These are phyloP conservation scores for Falco punctatus DNA, from an alignment of 2,113 vertebrate genomes.

Conservation along the genomic window DNA sequence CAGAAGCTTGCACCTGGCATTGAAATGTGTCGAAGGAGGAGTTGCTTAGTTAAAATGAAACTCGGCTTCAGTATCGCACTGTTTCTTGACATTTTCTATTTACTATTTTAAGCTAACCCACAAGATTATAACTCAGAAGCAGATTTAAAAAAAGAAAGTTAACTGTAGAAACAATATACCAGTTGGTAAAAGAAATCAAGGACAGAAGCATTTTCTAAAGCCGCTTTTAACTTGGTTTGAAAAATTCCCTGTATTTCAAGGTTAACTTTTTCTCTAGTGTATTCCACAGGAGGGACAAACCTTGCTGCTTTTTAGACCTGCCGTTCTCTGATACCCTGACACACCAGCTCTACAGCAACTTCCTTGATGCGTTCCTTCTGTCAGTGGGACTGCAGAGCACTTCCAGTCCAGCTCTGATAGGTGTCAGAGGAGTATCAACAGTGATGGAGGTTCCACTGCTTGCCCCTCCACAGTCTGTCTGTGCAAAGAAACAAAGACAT, in stretches of 20 bases:
- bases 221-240: background rate
- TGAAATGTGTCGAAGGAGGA: background rate
- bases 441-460: too few species aligned
- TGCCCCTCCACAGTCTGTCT: background rate
- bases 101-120: background rate
- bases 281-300: background rate
- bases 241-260: background rate
- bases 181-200: background rate
- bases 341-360: background rate
- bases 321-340: rapidly evolving
- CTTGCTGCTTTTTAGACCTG: background rate
- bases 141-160: background rate
- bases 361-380: background rate
- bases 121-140: background rate
- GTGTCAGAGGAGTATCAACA: background rate
- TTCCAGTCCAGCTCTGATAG: background rate
- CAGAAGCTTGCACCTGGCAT: background rate
- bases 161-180: background rate
- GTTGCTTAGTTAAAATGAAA: background rate
- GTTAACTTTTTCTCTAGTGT: background rate
- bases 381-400: background rate
- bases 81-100: background rate
- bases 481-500: background rate
- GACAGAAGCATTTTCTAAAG: background rate
- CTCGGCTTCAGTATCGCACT: background rate